A percentile compares a stretch with the other conserved stretches of the same genome.
Conservation (phyloP, 2,113 vertebrate genomes). For the Serranochromis macrocephalus region DNA sequence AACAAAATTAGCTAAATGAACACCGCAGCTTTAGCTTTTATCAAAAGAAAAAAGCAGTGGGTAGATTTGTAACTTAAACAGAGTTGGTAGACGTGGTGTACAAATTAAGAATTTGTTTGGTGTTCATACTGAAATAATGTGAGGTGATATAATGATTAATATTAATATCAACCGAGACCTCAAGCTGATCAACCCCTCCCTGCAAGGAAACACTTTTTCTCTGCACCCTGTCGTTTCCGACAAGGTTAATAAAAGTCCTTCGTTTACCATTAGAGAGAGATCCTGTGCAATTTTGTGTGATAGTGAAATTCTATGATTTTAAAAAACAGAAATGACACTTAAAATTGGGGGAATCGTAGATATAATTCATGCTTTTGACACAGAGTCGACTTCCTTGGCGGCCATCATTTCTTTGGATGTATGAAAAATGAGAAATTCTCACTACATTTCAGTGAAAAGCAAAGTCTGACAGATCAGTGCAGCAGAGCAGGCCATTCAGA, state of each 20-base stretch:
- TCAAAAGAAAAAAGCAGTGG: neutral
- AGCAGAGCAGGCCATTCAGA: neutral
- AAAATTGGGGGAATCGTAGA: neutral
- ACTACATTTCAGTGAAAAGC: neutral
- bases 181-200: neutral
- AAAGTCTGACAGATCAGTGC: neutral
- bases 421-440: neutral
- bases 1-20: neutral
- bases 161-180: neutral
- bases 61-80: neutral
- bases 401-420: neutral
- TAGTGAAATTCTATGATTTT: neutral
- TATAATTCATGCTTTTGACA: neutral
- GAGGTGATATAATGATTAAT: neutral
- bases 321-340: neutral
- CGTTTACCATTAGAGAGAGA: neutral
- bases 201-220: neutral
- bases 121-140: neutral
- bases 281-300: neutral
- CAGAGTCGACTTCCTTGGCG: neutral
- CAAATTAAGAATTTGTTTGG: neutral
- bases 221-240: neutral
- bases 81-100: neutral
- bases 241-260: neutral
- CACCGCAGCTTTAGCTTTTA: accelerated